phyloP scores from a whole-genome alignment of 2,888 invertebrate species.

The Nymphalis urticae region DNA sequence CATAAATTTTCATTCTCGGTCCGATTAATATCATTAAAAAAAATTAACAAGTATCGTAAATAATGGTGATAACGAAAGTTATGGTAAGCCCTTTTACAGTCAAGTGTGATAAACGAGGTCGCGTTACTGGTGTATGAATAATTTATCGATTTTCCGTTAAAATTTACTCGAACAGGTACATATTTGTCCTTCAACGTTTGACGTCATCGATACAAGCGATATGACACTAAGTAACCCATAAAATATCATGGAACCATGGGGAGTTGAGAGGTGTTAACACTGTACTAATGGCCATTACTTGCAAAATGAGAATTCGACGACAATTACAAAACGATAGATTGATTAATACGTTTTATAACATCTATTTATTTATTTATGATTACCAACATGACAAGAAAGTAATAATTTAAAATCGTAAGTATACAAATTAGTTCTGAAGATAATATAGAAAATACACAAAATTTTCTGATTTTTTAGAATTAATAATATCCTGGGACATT shows the following conservation, averaged over 20 bases:
- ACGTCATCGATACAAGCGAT: slow-evolving; percentile 48
- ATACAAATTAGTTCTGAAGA: no score
- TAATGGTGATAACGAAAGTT: background rate
- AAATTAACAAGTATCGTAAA: no score
- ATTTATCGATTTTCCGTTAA: slow-evolving; percentile 56
- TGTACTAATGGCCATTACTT: slow-evolving; percentile 19
- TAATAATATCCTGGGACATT: no score
- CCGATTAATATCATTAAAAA: no score
- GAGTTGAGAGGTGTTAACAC: slow-evolving; percentile 6
- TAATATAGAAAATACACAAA: no score
- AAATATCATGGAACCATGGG: slow-evolving; percentile 20
- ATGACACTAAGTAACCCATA: slow-evolving; percentile 31
- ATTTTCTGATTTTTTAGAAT: no score
- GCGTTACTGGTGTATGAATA: slow-evolving; percentile 47
- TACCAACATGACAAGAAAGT: background rate
- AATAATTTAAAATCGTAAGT: no score
- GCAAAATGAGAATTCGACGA: background rate
- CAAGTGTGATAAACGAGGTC: slow-evolving; percentile 36
- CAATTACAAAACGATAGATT: slow-evolving; percentile 8
- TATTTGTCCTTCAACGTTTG: slow-evolving; percentile 44
- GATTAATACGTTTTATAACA: background rate
- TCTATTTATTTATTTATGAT: background rate
- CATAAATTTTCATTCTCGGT: no score
- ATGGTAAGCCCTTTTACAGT: slow-evolving; percentile 21
- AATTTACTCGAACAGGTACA: slow-evolving; percentile 47